Percentiles rank a stretch among this genome's conserved stretches.
These are phyloP conservation scores for Oedothorax gibbosus DNA, from an alignment of 1,140 invertebrate genomes.

Conservation along the genomic window DNA sequence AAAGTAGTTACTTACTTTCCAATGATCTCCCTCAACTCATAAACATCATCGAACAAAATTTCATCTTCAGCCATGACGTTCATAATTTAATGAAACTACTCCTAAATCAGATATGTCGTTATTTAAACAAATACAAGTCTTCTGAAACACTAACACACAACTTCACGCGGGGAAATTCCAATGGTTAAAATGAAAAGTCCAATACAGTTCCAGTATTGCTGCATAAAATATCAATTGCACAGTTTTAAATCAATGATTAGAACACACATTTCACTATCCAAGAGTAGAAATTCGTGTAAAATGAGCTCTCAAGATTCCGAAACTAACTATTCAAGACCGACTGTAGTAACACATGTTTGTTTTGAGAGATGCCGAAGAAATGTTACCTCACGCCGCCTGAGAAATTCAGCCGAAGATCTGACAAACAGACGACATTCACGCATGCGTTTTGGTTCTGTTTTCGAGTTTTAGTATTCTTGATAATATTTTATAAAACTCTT, in stretches of 20 bases:
- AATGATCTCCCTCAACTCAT: constrained; percentile 94
- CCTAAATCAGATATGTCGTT: background rate
- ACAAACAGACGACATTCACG: background rate
- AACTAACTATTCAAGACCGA: background rate
- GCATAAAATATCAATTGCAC: background rate
- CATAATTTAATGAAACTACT: background rate
- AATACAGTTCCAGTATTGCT: too few relatives aligned
- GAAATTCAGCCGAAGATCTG: too few relatives aligned
- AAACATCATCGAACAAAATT: constrained; percentile 95
- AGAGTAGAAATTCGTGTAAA: too few relatives aligned
- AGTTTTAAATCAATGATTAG: background rate
- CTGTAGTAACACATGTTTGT: constrained; percentile 52
- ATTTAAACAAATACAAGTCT: background rate
- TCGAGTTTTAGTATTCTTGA: too few relatives aligned
- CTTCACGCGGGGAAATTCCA: too few relatives aligned
- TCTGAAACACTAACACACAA: too few relatives aligned
- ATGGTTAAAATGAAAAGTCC: too few relatives aligned
- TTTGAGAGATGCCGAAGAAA: constrained; percentile 41
- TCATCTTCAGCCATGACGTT: constrained; percentile 88
- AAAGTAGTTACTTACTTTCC: constrained; percentile 85
- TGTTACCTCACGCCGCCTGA: constrained; percentile 35
- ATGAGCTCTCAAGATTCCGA: too few relatives aligned
- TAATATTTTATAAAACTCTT: too few relatives aligned
- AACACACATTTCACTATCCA: background rate
- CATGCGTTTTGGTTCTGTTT: background rate